phyloP scores from a whole-genome alignment of 2,797 vertebrate species.

The Oophaga sylvatica region DNA sequence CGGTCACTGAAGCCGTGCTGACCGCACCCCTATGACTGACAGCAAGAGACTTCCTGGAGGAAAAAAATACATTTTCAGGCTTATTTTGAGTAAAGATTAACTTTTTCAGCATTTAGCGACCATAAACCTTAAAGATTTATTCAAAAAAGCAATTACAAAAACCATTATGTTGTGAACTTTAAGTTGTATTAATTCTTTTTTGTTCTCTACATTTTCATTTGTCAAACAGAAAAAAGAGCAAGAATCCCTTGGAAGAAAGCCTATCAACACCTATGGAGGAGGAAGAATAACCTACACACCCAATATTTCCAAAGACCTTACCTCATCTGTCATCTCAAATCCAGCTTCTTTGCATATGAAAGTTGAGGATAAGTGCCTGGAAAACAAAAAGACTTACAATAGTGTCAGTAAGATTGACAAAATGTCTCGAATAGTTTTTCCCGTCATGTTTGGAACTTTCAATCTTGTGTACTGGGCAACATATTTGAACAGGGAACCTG shows the following conservation, averaged over 20 bases:
- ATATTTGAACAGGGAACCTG: conserved; percentile 94
- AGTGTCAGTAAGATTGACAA: conserved; percentile 99
- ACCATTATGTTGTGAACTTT: not conserved
- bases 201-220: conserved; percentile 55
- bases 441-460: conserved; percentile 94
- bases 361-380: conserved; percentile 84
- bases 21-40: too few relatives aligned
- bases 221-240: conserved; percentile 89
- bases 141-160: not conserved
- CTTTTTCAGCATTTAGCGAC: too few relatives aligned
- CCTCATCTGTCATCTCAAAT: conserved; percentile 86
- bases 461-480: conserved; percentile 98
- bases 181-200: not conserved
- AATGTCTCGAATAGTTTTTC: conserved; percentile 96
- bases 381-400: conserved; percentile 98
- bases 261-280: conserved; percentile 84
- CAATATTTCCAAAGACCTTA: conserved; percentile 88
- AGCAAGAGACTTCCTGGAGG: too few relatives aligned
- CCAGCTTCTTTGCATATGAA: conserved; percentile 81
- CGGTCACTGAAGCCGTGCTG: too few relatives aligned
- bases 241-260: conserved; percentile 84
- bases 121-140: too few relatives aligned
- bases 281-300: conserved; percentile 86
- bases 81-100: too few relatives aligned
- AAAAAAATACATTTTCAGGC: too few relatives aligned